Evolutionary conservation across 2,888 invertebrate genomes (phyloP).

Genomic region (Scaptomyza flava): DNA sequence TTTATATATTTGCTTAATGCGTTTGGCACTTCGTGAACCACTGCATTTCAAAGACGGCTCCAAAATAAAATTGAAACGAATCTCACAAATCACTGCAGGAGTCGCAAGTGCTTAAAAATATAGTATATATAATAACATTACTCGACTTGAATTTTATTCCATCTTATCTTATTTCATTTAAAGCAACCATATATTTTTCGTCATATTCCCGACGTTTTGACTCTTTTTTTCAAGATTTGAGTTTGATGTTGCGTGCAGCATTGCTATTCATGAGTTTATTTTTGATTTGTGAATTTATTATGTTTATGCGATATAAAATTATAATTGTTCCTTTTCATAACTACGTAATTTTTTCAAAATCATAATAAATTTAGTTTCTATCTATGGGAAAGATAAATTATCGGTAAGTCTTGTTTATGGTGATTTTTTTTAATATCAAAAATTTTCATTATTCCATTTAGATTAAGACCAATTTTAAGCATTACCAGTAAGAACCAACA

Average conservation of each 20-base stretch:
- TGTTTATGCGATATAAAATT: slow-evolving; percentile 6
- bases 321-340: not conserved
- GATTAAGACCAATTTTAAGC: not conserved
- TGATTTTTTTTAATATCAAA: too few relatives aligned
- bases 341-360: too few relatives aligned
- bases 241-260: slow-evolving; percentile 42
- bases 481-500: not conserved
- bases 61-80: not conserved
- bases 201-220: slow-evolving; percentile 13
- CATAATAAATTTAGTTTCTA: too few relatives aligned
- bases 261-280: slow-evolving; percentile 42
- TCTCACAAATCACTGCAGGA: slow-evolving; percentile 18
- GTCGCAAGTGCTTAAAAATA: not conserved
- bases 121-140: not conserved
- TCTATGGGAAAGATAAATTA: too few relatives aligned
- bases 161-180: not conserved
- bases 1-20: slow-evolving; percentile 63
- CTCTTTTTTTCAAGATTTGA: slow-evolving; percentile 4
- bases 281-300: slow-evolving; percentile 8
- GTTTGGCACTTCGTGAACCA: slow-evolving; percentile 52
- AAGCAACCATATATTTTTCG: slow-evolving; percentile 1
- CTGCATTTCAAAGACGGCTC: slow-evolving; percentile 14
- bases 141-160: too few relatives aligned
- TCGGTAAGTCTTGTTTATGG: too few relatives aligned
- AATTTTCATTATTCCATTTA: too few relatives aligned